Evolutionary conservation across 2,888 invertebrate species (phyloP), one percentile per base, ranked within the genome.

Genomic region (Folsomia candida): DNA sequence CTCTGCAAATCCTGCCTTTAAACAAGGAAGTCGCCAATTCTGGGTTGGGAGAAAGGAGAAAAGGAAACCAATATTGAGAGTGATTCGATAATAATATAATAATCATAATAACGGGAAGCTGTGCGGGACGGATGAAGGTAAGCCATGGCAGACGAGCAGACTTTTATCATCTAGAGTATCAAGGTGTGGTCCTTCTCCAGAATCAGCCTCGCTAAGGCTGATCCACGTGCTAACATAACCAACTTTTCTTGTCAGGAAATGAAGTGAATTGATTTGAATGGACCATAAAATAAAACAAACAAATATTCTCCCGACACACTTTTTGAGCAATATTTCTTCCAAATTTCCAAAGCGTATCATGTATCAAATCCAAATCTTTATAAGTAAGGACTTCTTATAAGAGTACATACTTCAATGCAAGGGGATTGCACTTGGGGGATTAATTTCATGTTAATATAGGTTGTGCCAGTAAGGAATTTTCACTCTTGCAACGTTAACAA

Each of bases 251-350:
- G 22, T 54, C 22, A 54, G n/a, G 54, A 54, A 54, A 54, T 22
- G 4, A 22, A 54, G 20, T 54, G 18, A 54, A 54, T 20, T 6
- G 20, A 54, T 14, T 20, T 54, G 54, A 54, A 54, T 54, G 54
- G 22, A 54, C 54, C 54, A 54, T 54, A 54, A 54, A 54, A 54
- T 54, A 54, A 54, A 54, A 54, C 22, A 54, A 54, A 54, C n/a
- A n/a, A 54, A 54, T 54, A 54, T 54, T 22, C 54, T 20, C 22
- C 20, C 20, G 22, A 18, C n/a, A 20, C n/a, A 18, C 22, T 54
- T 22, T 54, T n/a, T 54, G 54, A 54, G 20, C 54, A 54, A 54
- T 54, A 54, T 54, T 54, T 54, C 4, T 37, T 37, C 54, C 6
- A 54, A 54, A 54, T 54, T 54, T 22, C 22, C 11, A 54, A 18